Evolutionary conservation across 2,113 vertebrate genomes (phyloP).

Genomic region (Tragelaphus buxtoni): DNA sequence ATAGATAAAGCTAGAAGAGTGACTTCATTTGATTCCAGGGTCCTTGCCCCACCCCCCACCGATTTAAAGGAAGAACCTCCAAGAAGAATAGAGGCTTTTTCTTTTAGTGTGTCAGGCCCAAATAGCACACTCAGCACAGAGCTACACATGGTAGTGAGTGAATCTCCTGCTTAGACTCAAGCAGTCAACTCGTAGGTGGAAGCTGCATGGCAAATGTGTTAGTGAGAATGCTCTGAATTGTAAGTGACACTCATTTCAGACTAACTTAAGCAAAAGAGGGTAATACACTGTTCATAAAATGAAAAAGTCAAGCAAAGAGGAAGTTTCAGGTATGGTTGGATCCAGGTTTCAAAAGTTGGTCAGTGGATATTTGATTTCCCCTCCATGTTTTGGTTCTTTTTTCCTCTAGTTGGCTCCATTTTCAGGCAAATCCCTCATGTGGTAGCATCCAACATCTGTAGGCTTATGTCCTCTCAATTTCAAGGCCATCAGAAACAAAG

Average conservation of each 20-base stretch:
- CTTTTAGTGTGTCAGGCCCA: neutral
- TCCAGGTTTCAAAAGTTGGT: neutral
- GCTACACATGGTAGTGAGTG: fast-evolving
- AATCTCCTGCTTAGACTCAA: neutral
- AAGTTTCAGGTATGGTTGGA: neutral
- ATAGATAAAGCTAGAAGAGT: neutral
- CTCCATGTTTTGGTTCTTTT: neutral
- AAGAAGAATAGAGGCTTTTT: neutral
- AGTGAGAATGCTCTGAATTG: neutral
- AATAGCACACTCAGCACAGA: neutral
- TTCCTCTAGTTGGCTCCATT: neutral
- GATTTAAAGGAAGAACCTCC: neutral
- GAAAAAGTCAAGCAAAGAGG: neutral
- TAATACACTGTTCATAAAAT: neutral
- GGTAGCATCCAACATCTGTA: neutral
- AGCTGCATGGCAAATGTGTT: neutral
- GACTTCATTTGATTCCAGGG: neutral
- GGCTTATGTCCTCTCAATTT: neutral
- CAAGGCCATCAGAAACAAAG: neutral
- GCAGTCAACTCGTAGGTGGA: neutral
- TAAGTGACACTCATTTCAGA: neutral
- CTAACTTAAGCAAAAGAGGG: neutral
- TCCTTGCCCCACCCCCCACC: neutral
- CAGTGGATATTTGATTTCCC: neutral
- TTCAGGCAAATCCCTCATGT: neutral